Evolutionary conservation across 2,113 vertebrate genomes (phyloP).

Genomic region (Crotalus horridus): DNA sequence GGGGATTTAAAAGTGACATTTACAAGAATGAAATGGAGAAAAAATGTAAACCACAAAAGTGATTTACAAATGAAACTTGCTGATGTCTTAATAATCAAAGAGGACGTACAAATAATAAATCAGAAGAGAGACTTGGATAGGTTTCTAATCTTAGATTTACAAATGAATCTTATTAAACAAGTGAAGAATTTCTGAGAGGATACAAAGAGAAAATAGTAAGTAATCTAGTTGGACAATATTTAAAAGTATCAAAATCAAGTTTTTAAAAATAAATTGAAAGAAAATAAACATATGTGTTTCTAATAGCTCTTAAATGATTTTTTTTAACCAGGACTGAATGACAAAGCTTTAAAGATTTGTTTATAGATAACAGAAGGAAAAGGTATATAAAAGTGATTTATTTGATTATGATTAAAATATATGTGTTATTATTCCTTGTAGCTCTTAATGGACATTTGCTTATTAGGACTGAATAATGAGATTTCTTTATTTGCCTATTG

Average conservation of each 20-base stretch:
- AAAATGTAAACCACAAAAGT: background rate
- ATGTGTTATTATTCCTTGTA: background rate
- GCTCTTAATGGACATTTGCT: background rate
- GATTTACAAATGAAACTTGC: background rate
- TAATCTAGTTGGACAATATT: background rate
- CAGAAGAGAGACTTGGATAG: background rate
- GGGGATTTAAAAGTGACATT: background rate
- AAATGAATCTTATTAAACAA: background rate
- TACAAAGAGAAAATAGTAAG: background rate
- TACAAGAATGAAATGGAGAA: background rate
- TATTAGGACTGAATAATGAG: background rate
- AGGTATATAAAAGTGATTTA: background rate
- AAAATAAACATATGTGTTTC: background rate
- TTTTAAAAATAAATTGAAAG: background rate
- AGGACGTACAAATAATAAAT: background rate
- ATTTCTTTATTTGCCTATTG: background rate
- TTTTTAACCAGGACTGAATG: background rate
- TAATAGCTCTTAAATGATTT: background rate
- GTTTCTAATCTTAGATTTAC: background rate
- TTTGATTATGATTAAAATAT: background rate
- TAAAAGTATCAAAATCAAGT: background rate
- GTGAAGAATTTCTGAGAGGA: background rate
- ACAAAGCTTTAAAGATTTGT: background rate
- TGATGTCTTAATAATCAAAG: background rate
- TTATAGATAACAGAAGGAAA: background rate